phyloP scores from a whole-genome alignment of 2,888 invertebrate species.

The Heliconius ismenius region DNA sequence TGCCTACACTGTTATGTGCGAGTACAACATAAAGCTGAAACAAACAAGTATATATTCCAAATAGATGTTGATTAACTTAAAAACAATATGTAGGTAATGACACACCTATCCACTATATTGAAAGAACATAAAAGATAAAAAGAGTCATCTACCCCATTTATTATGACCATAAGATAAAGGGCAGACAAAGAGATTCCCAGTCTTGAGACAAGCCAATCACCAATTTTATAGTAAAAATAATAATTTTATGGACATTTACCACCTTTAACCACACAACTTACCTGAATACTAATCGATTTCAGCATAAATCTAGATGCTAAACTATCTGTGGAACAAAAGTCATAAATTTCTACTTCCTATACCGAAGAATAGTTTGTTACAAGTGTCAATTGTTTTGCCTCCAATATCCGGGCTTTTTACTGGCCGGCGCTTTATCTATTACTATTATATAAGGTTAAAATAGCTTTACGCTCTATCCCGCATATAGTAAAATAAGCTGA shows the following conservation, averaged over 20 bases:
- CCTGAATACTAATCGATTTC: conserved; percentile 44
- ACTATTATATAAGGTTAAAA: conserved; percentile 12
- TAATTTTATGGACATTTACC: neutral
- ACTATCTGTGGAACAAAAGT: conserved; percentile 73
- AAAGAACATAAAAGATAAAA: too few relatives aligned
- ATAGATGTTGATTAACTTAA: too few relatives aligned
- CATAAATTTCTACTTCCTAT: conserved; percentile 71
- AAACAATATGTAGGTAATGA: too few relatives aligned
- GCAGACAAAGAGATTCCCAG: neutral
- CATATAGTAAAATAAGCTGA: too few relatives aligned
- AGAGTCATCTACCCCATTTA: too few relatives aligned
- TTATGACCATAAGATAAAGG: neutral
- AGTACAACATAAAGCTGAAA: too few relatives aligned
- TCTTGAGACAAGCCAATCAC: neutral
- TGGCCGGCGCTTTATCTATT: conserved; percentile 24
- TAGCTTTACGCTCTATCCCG: too few relatives aligned
- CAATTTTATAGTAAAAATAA: neutral
- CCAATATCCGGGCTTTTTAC: conserved; percentile 37
- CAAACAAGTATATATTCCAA: too few relatives aligned
- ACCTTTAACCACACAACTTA: conserved; percentile 23
- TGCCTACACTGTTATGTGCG: neutral
- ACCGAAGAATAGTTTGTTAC: conserved; percentile 62
- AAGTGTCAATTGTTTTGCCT: conserved; percentile 73
- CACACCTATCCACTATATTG: too few relatives aligned
- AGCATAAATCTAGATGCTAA: conserved; percentile 51